Conservation (phyloP, 1,140 invertebrate genomes). For the Drosophila mauritiana region DNA sequence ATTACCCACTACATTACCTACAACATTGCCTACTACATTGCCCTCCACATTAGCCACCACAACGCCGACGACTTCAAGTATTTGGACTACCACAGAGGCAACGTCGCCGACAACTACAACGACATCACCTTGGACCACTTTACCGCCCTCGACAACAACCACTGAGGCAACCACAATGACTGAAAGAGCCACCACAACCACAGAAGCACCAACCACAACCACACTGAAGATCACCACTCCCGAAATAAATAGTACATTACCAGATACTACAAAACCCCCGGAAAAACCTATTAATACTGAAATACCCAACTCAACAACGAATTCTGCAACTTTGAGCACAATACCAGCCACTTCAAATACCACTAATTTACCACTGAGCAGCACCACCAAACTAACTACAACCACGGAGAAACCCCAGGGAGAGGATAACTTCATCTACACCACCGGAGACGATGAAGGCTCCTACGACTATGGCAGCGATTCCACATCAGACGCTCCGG, state of each 20-base stretch:
- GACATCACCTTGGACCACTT: slow-evolving; percentile 30
- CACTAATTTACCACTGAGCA: not conserved
- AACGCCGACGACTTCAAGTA: not conserved
- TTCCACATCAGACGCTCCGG: slow-evolving; percentile 62
- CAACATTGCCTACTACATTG: slow-evolving; percentile 23
- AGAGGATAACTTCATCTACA: slow-evolving; percentile 14
- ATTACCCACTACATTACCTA: slow-evolving; percentile 29
- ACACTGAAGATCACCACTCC: slow-evolving; percentile 26
- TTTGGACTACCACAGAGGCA: slow-evolving; percentile 29
- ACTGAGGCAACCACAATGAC: slow-evolving; percentile 25
- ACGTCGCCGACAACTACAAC: slow-evolving; percentile 10
- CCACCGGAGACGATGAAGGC: slow-evolving; percentile 41
- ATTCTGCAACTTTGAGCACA: slow-evolving; percentile 3
- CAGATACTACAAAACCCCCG: not conserved
- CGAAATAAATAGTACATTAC: slow-evolving; percentile 11
- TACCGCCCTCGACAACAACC: slow-evolving; percentile 19
- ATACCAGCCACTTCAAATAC: not conserved
- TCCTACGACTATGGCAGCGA: slow-evolving; percentile 59
- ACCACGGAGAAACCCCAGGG: slow-evolving; percentile 11
- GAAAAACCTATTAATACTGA: not conserved
- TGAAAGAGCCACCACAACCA: slow-evolving; percentile 12
- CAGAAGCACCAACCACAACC: slow-evolving; percentile 5
- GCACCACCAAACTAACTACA: slow-evolving; percentile 6
- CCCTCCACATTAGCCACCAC: slow-evolving; percentile 18
- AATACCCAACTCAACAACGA: slow-evolving; percentile 5